Evolutionary conservation across 2,113 vertebrate species (phyloP), one percentile per base, ranked within the genome.

Genomic region (Muntiacus reevesi): DNA sequence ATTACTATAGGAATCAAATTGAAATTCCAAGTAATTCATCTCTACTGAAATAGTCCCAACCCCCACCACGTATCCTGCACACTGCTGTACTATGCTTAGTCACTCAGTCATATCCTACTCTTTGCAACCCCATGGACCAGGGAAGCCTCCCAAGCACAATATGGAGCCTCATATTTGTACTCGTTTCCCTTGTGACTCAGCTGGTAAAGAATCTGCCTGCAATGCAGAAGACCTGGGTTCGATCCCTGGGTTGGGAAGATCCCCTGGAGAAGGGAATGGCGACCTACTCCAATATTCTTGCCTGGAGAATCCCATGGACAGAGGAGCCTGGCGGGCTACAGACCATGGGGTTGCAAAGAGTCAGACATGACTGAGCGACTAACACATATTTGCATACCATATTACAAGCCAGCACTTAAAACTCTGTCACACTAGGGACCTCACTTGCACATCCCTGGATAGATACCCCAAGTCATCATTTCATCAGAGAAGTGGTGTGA

Each of bases 1-100:
- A 23, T 93, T 79, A 91, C 82, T 93, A n/a, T 45, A 87, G 60
- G 57, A 95, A 79, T 91, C 86, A 96, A 92, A 64, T 28, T 94
- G 55, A 55, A 95, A 82, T 94, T 97, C 89, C 43, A 94, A 78
- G 82, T 54, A 97, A 87, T 97, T 84, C 60, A 59, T 79, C 86
- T 91, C 47, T 33, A 45, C 59, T 52, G 76, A 93, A 57, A 16
- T 7, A n/a, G 91, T 54, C 33, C 88, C 33, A 86, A 11, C 64
- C 52, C 78, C 78, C 12, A 59, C 78, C 82, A 10, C 3, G 1
- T 13, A 85, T 23, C 52, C 83, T 62, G 67, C 67, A 11, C 67
- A 25, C 5, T 25, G 5, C 67, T 13, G 19, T 2, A 54, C 52
- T 54, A 54, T 54, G 52, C 16, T 54, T 54, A 13, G 67, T 74